A percentile compares a stretch with the other conserved stretches of the same genome.
Conservation (phyloP, 2,888 invertebrate species). For the Kuschelorhynchus macadamiae region DNA sequence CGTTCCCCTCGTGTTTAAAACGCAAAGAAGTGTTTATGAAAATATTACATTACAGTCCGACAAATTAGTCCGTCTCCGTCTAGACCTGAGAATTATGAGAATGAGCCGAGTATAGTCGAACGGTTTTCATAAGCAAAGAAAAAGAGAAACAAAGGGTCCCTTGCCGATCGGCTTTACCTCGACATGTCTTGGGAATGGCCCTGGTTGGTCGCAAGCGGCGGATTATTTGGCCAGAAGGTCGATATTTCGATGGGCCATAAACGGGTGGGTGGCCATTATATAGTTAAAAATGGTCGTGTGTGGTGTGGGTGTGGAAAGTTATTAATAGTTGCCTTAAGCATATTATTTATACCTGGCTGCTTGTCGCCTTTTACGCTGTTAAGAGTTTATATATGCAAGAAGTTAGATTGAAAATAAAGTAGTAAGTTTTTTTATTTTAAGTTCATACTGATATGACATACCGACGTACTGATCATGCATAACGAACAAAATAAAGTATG, state of each 20-base stretch:
- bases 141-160: conserved; percentile 45
- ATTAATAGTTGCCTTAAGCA: conserved; percentile 18
- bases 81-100: not conserved
- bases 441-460: no score
- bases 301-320: conserved; percentile 36
- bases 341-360: not conserved
- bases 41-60: conserved; percentile 13
- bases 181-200: conserved; percentile 29
- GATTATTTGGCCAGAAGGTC: conserved; percentile 49
- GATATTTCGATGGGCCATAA: conserved; percentile 49
- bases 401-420: no score
- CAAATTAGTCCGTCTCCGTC: not conserved
- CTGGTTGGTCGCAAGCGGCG: conserved; percentile 39
- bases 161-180: conserved; percentile 24
- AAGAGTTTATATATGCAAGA: no score
- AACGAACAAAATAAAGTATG: no score
- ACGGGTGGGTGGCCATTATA: conserved; percentile 45
- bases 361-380: no score
- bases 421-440: no score
- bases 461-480: no score
- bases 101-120: not conserved
- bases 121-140: conserved; percentile 15
- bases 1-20: conserved; percentile 40
- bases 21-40: conserved; percentile 3
- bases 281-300: conserved; percentile 44